Percentiles rank a stretch among this genome's conserved stretches.
These are phyloP conservation scores for Leptodactylus fuscus DNA, from an alignment of 2,113 vertebrate genomes.

Conservation along the genomic window DNA sequence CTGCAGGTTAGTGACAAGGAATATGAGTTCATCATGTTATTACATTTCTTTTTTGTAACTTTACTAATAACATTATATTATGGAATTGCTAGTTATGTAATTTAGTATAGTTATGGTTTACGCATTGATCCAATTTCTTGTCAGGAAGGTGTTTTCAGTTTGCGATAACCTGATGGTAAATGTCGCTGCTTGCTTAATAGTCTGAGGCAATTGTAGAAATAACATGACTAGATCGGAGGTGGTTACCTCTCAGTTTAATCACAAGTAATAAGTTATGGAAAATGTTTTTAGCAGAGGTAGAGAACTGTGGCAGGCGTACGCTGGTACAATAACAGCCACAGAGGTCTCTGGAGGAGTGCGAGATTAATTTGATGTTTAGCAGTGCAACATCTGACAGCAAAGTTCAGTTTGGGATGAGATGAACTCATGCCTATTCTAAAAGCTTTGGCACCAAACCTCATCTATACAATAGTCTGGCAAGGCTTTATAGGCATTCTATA, in stretches of 20 bases:
- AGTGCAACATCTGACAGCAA: slow-evolving; percentile 37
- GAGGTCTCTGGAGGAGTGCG: slow-evolving; percentile 44
- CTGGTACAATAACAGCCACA: slow-evolving; percentile 46
- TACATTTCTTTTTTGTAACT: background rate
- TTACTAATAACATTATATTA: background rate
- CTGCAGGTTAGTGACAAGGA: background rate
- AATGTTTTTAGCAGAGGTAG: slow-evolving; percentile 41
- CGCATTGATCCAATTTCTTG: background rate
- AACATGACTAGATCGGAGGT: slow-evolving; percentile 27
- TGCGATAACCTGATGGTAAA: slow-evolving; percentile 11
- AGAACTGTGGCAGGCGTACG: slow-evolving; percentile 43
- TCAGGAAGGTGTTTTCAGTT: slow-evolving; percentile 20
- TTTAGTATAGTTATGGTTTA: too few relatives aligned
- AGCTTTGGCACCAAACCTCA: slow-evolving; percentile 27
- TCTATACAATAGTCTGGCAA: slow-evolving; percentile 48
- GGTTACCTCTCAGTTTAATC: slow-evolving; percentile 42
- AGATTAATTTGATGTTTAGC: slow-evolving; percentile 48
- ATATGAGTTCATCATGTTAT: background rate
- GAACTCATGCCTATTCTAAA: slow-evolving; percentile 45
- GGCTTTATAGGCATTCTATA: slow-evolving; percentile 34
- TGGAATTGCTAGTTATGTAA: background rate
- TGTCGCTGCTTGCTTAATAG: slow-evolving; percentile 3
- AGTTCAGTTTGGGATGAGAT: slow-evolving; percentile 52
- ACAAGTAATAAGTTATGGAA: slow-evolving; percentile 43
- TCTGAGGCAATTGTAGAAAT: slow-evolving; percentile 29